Percentiles rank a stretch among this genome's conserved stretches.
These are phyloP conservation scores for Dinomys branickii DNA, from an alignment of 2,113 vertebrate genomes.

Conservation along the genomic window DNA sequence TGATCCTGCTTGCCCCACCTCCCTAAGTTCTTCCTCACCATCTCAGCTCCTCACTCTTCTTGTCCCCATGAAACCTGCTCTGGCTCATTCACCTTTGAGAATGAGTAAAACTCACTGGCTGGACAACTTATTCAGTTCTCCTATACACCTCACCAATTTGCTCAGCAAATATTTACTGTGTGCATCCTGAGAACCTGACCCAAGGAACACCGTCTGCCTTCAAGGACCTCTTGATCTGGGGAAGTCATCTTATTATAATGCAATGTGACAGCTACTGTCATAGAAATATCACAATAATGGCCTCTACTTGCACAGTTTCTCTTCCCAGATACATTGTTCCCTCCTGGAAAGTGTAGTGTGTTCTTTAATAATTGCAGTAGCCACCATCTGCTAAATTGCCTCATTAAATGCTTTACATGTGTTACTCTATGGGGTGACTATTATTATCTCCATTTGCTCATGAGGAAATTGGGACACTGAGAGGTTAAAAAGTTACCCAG, in stretches of 20 bases:
- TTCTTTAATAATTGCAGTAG: conserved; percentile 66
- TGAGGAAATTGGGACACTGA: conserved; percentile 54
- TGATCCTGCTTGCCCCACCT: neutral
- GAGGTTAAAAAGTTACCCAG: conserved; percentile 55
- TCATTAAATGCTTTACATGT: conserved; percentile 27
- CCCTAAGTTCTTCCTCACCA: neutral
- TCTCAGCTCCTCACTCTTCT: neutral
- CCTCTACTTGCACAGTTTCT: conserved; percentile 49
- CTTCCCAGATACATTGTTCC: conserved; percentile 60
- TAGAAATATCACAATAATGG: neutral
- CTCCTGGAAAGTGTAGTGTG: conserved; percentile 14
- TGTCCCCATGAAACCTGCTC: neutral
- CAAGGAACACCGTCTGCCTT: neutral
- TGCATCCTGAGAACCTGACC: neutral
- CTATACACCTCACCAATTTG: neutral
- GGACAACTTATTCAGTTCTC: neutral
- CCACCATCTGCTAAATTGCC: conserved; percentile 64
- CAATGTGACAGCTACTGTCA: neutral
- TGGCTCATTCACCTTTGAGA: neutral
- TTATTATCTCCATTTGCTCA: conserved; percentile 71
- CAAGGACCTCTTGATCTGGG: neutral
- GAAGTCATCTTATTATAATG: neutral
- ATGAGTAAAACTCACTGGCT: neutral
- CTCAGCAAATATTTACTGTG: neutral
- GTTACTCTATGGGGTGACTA: conserved; percentile 53